Percentiles rank a stretch among this genome's conserved stretches.
These are phyloP conservation scores for Rallus crepitans DNA, from an alignment of 2,797 vertebrate genomes.

Conservation along the genomic window DNA sequence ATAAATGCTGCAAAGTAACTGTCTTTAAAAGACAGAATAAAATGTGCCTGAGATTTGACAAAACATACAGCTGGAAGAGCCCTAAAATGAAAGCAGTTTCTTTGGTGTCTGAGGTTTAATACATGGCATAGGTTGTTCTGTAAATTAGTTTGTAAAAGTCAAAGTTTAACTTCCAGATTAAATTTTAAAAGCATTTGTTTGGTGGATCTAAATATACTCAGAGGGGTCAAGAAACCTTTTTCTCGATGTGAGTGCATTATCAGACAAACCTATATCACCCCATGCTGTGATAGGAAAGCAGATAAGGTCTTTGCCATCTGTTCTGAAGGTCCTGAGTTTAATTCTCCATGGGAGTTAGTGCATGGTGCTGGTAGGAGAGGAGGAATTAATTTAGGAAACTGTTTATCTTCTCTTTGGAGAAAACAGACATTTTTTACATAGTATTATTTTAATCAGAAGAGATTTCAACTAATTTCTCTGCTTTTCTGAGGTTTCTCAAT, in stretches of 20 bases:
- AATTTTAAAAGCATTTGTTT: constrained; percentile 31
- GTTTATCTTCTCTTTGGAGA: constrained; percentile 34
- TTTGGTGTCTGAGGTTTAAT: background rate
- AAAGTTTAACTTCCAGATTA: constrained; percentile 23
- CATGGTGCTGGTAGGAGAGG: constrained; percentile 8
- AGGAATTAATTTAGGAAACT: constrained; percentile 38
- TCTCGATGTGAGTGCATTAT: constrained; percentile 38
- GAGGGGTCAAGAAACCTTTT: constrained; percentile 6
- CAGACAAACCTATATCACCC: constrained; percentile 31
- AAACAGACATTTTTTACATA: background rate
- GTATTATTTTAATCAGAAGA: constrained; percentile 26
- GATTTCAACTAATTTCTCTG: background rate
- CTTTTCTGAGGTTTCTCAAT: background rate
- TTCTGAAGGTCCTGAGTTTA: constrained; percentile 71
- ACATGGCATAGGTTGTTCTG: background rate
- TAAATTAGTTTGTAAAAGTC: background rate
- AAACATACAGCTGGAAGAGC: background rate
- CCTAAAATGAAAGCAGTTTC: background rate
- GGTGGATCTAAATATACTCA: background rate
- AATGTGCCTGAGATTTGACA: background rate
- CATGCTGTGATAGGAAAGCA: constrained; percentile 62
- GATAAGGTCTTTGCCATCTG: constrained; percentile 75
- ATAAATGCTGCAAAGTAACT: background rate
- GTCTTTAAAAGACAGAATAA: background rate
- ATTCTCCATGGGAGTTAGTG: constrained; percentile 67